A percentile compares a stretch with the other conserved stretches of the same genome.
Conservation (phyloP, 1,140 invertebrate species). For the Metopolophium dirhodum region DNA sequence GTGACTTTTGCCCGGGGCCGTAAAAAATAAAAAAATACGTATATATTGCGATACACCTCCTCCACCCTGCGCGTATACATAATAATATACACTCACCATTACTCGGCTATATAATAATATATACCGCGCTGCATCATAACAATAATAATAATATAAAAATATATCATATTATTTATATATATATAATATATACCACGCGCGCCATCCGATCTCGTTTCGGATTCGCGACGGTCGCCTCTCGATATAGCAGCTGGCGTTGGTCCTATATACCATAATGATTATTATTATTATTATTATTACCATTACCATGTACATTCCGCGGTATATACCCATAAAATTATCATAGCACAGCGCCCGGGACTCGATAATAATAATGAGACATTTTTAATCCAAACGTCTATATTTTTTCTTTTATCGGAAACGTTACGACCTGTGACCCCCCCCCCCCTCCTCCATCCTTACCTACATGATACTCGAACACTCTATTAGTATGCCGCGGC, state of each 20-base stretch:
- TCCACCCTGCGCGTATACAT: neutral
- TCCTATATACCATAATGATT: neutral
- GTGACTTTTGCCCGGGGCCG: constrained; percentile 48
- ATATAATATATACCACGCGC: neutral
- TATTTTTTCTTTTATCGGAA: neutral
- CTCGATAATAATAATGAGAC: neutral
- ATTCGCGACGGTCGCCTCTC: neutral
- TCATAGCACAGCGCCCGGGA: neutral
- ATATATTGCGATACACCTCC: too few species aligned
- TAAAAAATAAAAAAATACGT: neutral
- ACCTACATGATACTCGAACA: neutral
- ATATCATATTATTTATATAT: neutral
- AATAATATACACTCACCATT: neutral
- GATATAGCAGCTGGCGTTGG: neutral
- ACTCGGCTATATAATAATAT: neutral
- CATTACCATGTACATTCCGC: neutral
- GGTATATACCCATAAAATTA: neutral
- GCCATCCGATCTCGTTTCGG: neutral
- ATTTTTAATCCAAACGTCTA: neutral
- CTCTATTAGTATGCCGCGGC: neutral
- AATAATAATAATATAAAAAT: constrained; percentile 22
- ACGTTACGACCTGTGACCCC: neutral
- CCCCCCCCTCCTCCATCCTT: too few species aligned
- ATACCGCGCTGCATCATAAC: neutral
- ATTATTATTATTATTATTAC: too few species aligned